These are phyloP conservation scores for Glyphotaelius pellucidus DNA, from an alignment of 2,888 invertebrate species.

Conservation along the genomic window DNA sequence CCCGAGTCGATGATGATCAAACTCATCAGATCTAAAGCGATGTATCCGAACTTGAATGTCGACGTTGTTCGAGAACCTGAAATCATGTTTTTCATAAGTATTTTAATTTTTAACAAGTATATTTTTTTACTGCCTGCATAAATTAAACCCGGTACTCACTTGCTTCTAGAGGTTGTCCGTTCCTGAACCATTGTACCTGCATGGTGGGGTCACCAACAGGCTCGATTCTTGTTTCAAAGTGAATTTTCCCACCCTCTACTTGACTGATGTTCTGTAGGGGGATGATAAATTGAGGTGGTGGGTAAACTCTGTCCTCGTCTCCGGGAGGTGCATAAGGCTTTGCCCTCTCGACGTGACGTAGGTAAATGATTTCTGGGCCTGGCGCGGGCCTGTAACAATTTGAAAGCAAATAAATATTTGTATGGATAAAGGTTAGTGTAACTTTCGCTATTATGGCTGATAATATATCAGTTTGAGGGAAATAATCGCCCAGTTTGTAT, in stretches of 20 bases:
- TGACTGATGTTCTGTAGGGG: conserved; percentile 89
- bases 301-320: conserved; percentile 92
- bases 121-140: conserved; percentile 31
- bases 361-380: conserved; percentile 95
- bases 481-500: neutral
- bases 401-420: neutral
- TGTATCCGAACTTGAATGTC: conserved; percentile 98
- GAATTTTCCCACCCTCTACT: conserved; percentile 94
- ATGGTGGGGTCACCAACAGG: conserved; percentile 98
- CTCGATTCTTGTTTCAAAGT: conserved; percentile 98
- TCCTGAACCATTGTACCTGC: conserved; percentile 97
- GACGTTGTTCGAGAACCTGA: conserved; percentile 96
- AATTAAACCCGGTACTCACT: conserved; percentile 80
- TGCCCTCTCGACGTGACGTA: conserved; percentile 94
- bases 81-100: neutral
- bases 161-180: conserved; percentile 93
- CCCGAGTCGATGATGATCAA: conserved; percentile 91
- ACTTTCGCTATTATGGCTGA: neutral
- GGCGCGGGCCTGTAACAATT: conserved; percentile 84
- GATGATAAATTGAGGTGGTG: conserved; percentile 94
- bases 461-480: neutral
- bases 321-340: conserved; percentile 87
- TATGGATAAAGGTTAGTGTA: neutral
- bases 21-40: conserved; percentile 94
- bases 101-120: neutral